Base-by-base conservation (phyloP, 2,113 vertebrate genomes). In the Leptocoma aspasia region DNA sequence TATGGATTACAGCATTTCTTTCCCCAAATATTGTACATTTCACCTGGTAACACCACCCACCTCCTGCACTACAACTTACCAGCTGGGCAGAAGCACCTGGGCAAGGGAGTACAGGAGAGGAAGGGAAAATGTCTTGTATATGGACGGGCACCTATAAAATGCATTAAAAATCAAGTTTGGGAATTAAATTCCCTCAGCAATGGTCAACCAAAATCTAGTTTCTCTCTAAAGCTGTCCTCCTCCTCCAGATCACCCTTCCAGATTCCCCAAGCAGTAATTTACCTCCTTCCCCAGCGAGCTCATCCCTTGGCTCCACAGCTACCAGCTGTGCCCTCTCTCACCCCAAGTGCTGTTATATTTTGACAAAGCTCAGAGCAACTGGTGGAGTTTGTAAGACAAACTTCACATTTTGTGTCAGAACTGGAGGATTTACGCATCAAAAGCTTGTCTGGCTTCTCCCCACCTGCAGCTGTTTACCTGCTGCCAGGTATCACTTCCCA, bases 361-460 rank as follows among this genome's bases (percentile, higher is more conserved):
- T 4, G 24, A 50, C 4, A 22, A 56, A 39, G 39, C 68, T 92
- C 86, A 83, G 54, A 60, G 71, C 76, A 77, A 37, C 8, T 28
- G 89, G 39, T 26, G 79, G 80, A 61, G 33, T 47, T 83, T 7
- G 8, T 23, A 53, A 82, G 76, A 64, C 33, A 2, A 19, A 23
- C 0, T 26, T 9, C n/a, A 11, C 60, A 54, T 92, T 90, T 75
- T 70, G 68, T 64, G 82, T 93, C 91, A 77, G 42, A 66, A 39
- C 76, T 7, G 68, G 82, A 96, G 96, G 96, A 95, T 97, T 92
- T 81, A 90, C 53, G 92, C 96, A 93, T 95, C 94, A 96, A 63
- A 90, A 94, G 80, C 83, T 84, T 3, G 21, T 37, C 76, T 86
- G 95, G 95, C 57, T n/a, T 92, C 79, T 83, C 90, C 92, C 81